Evolutionary conservation across 2,797 vertebrate species (phyloP).

Genomic region (Myotis daubentonii): DNA sequence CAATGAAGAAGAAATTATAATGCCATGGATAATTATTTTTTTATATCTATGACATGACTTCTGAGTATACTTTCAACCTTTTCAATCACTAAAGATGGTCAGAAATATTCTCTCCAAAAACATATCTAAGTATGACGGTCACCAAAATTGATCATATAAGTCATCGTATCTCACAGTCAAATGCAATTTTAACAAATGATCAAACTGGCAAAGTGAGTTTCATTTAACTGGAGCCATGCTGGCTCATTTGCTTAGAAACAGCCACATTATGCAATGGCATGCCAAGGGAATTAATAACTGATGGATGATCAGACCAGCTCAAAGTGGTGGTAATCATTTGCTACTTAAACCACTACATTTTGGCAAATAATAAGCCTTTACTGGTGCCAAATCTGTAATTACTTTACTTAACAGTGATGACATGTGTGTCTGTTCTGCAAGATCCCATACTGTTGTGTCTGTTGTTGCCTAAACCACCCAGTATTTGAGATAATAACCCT

Average conservation of each 20-base stretch:
- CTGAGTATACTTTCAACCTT: not conserved
- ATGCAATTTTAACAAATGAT: slow-evolving; percentile 37
- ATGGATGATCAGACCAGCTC: slow-evolving; percentile 72
- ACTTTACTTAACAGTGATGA: slow-evolving; percentile 75
- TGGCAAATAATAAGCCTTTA: slow-evolving; percentile 73
- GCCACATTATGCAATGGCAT: not conserved
- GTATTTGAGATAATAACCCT: slow-evolving; percentile 70
- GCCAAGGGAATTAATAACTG: slow-evolving; percentile 71
- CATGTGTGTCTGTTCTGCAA: slow-evolving; percentile 71
- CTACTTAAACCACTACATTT: slow-evolving; percentile 78
- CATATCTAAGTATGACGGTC: not conserved
- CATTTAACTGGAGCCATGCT: slow-evolving; percentile 52
- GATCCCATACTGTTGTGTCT: slow-evolving; percentile 71
- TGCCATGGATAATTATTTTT: not conserved
- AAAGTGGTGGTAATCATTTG: slow-evolving; percentile 76
- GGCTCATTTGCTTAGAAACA: slow-evolving; percentile 42
- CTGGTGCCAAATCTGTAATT: slow-evolving; percentile 81
- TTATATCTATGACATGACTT: not conserved
- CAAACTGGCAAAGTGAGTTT: slow-evolving; percentile 47
- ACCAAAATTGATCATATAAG: not conserved
- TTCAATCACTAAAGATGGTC: slow-evolving; percentile 20
- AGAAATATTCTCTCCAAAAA: slow-evolving; percentile 9
- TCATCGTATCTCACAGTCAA: not conserved
- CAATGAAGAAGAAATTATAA: not conserved
- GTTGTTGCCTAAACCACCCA: slow-evolving; percentile 60